Percentiles rank a stretch among this genome's conserved stretches.
phyloP scores from a whole-genome alignment of 2,888 invertebrate species.

The Unio delphinus region DNA sequence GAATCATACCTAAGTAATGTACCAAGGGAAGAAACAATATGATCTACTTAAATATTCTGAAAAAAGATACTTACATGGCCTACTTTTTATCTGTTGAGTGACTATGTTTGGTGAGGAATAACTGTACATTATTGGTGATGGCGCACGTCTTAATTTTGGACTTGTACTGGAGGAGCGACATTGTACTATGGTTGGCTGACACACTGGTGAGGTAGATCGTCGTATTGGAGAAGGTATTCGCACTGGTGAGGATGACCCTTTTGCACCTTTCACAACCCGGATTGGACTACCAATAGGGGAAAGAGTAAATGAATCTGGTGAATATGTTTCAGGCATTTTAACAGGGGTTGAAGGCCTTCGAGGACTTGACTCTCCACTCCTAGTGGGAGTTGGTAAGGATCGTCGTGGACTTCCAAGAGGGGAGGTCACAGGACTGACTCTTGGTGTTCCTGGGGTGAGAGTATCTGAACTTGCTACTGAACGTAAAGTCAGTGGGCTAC shows the following conservation, averaged over 20 bases:
- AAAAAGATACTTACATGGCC: slow-evolving; percentile 54
- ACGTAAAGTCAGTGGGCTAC: slow-evolving; percentile 43
- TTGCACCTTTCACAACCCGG: slow-evolving; percentile 44
- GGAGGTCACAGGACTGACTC: slow-evolving; percentile 64
- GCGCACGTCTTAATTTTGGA: slow-evolving; percentile 64
- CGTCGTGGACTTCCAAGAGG: slow-evolving; percentile 59
- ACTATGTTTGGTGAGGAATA: slow-evolving; percentile 69
- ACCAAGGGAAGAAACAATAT: neutral
- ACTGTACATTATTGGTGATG: slow-evolving; percentile 69
- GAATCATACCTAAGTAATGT: too few species aligned
- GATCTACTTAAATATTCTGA: neutral
- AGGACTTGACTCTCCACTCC: slow-evolving; percentile 51
- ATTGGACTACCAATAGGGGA: slow-evolving; percentile 63
- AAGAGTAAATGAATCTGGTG: slow-evolving; percentile 58
- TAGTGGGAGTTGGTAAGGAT: slow-evolving; percentile 40
- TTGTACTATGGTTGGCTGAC: slow-evolving; percentile 25
- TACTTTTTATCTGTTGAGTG: slow-evolving; percentile 60
- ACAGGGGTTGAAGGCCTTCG: slow-evolving; percentile 52
- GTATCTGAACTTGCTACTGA: slow-evolving; percentile 67
- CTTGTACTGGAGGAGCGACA: slow-evolving; percentile 58
- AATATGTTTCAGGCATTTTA: slow-evolving; percentile 45
- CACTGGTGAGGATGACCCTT: slow-evolving; percentile 48
- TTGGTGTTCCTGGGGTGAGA: slow-evolving; percentile 63
- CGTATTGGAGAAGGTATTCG: slow-evolving; percentile 52
- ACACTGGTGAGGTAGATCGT: slow-evolving; percentile 45